These are phyloP conservation scores for Alosa sapidissima DNA, from an alignment of 2,797 vertebrate species.

Conservation along the genomic window DNA sequence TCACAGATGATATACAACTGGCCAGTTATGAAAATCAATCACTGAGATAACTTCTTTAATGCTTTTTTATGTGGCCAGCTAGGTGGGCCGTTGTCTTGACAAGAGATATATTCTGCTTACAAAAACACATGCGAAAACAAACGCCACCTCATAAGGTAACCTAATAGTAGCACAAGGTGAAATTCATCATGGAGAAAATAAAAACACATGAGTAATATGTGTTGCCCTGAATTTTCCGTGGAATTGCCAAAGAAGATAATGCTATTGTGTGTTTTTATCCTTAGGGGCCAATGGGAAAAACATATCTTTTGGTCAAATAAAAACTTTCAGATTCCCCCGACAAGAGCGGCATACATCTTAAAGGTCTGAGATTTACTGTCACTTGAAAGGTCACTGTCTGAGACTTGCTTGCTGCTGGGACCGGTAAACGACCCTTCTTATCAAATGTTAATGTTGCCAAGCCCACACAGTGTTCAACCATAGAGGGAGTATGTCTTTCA, in stretches of 20 bases:
- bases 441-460: conserved; percentile 84
- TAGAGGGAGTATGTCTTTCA: conserved; percentile 71
- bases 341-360: conserved; percentile 69
- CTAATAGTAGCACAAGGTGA: conserved; percentile 61
- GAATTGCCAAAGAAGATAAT: conserved; percentile 50
- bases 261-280: conserved; percentile 52
- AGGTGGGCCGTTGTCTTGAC: conserved; percentile 53
- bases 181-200: conserved; percentile 62
- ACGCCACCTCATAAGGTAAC: conserved; percentile 60
- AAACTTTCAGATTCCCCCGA: conserved; percentile 69
- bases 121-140: conserved; percentile 53
- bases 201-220: conserved; percentile 62
- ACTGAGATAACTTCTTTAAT: conserved; percentile 66
- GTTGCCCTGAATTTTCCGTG: conserved; percentile 13
- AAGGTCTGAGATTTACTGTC: conserved; percentile 79
- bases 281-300: conserved; percentile 28
- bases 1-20: conserved; percentile 68
- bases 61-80: conserved; percentile 50
- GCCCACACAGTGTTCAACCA: conserved; percentile 66
- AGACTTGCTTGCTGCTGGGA: conserved; percentile 75
- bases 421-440: conserved; percentile 81
- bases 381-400: conserved; percentile 82
- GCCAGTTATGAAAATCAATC: conserved; percentile 70
- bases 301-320: conserved; percentile 61
- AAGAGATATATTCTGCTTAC: conserved; percentile 56